Conservation (phyloP, 2,888 invertebrate genomes). For the Eubasilissa splendida region DNA sequence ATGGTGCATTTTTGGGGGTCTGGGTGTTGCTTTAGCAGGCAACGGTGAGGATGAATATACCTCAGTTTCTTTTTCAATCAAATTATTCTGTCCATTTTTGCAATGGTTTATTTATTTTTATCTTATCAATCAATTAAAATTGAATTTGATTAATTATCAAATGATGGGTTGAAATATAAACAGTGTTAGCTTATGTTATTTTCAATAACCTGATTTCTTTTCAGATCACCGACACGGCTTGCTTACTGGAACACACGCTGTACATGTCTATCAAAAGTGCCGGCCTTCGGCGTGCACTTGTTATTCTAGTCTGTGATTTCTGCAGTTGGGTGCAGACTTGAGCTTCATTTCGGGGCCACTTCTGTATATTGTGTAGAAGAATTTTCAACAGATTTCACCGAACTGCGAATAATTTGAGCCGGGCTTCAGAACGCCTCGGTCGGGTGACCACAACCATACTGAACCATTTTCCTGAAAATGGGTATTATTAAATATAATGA, state of each 20-base stretch:
- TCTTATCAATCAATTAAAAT: too few species aligned
- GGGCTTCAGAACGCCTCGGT: conserved; percentile 65
- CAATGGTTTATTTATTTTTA: too few species aligned
- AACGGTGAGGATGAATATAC: conserved; percentile 46
- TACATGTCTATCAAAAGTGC: conserved; percentile 35
- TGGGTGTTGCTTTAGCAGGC: conserved; percentile 54
- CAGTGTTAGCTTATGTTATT: too few species aligned
- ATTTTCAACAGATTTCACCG: conserved; percentile 89
- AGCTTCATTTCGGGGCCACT: conserved; percentile 89
- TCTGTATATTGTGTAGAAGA: conserved; percentile 88
- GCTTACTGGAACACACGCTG: conserved; percentile 42
- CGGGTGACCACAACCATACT: conserved; percentile 34
- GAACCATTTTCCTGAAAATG: conserved; percentile 19
- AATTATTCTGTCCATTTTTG: too few species aligned
- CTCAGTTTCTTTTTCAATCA: too few species aligned
- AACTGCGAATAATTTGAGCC: conserved; percentile 83
- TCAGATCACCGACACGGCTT: conserved; percentile 69
- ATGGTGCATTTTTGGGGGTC: conserved; percentile 56
- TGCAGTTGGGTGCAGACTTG: conserved; percentile 61
- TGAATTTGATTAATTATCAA: not conserved
- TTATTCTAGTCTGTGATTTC: not conserved
- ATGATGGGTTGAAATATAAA: not conserved
- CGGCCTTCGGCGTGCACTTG: not conserved
- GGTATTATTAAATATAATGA: not conserved
- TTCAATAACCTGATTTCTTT: conserved; percentile 60